Conservation (phyloP, 2,888 invertebrate genomes). For the Folsomia candida region DNA sequence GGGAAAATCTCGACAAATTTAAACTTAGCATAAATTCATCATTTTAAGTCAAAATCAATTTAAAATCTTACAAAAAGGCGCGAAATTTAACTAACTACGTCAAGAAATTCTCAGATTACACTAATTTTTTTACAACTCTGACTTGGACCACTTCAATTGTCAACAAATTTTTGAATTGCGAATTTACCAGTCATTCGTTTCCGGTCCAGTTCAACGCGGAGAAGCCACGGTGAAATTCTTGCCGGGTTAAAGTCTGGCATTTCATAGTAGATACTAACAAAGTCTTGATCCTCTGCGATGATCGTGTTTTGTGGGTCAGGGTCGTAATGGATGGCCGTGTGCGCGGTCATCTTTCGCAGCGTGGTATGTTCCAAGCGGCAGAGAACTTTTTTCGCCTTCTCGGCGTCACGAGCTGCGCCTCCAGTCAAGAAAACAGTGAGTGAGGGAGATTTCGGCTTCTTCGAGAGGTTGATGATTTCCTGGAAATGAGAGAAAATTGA, state of each 20-base stretch:
- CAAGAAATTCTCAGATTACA: neutral
- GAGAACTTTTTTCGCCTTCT: constrained; percentile 57
- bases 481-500: too few species aligned
- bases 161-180: too few species aligned
- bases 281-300: constrained; percentile 58
- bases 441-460: constrained; percentile 59
- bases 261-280: constrained; percentile 60
- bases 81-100: neutral
- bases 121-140: too few species aligned
- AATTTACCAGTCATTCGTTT: neutral
- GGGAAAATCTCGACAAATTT: neutral
- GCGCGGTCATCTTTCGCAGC: constrained; percentile 58
- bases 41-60: too few species aligned
- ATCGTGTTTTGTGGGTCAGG: constrained; percentile 58
- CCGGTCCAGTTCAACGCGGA: too few species aligned
- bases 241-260: constrained; percentile 60
- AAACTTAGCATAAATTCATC: too few species aligned
- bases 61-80: neutral
- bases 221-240: too few species aligned
- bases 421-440: constrained; percentile 58
- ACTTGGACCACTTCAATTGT: too few species aligned
- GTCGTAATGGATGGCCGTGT: constrained; percentile 60
- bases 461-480: constrained; percentile 60
- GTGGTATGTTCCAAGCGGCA: constrained; percentile 59
- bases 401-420: constrained; percentile 56